Evolutionary conservation across 64 coral and sea anemone species (phyloP), one percentile per base, ranked within the genome.

Genomic region (Dendronephthya gigantea): DNA sequence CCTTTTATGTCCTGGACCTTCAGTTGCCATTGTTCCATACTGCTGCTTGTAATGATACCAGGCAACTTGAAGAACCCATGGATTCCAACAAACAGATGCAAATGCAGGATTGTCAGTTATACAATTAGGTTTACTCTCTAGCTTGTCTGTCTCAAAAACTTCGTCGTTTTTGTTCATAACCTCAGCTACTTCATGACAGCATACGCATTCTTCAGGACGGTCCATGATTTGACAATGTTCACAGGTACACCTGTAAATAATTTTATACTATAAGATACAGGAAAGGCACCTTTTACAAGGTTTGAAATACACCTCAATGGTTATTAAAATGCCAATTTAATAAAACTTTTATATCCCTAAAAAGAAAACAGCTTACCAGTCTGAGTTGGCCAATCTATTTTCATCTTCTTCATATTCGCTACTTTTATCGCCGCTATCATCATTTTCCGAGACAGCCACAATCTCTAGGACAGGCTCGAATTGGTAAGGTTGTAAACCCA

Each of bases 11-110:
- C 34, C 69, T 33, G 69, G 69, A 27, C 69, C 69, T 34, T 75
- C 69, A 75, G 69, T 31, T 75, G 69, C 69, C 30, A 13, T 75
- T 75, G 28, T 15, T 3, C 69, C 69, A 75, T 75, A 29, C 28
- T 75, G 69, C 3, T 75, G 69, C 25, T 38, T 75, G 17, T 75
- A 75, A 32, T 34, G 69, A 75, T 35, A 75, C 69, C 69, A 75
- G n/a, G 30, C 69, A 13, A 75, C n/a, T 75, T 75, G 69, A 75
- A 75, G 69, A 4, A 29, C 69, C 69, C n/a, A 75, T n/a, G n/a
- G n/a, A n/a, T n/a, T n/a, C n/a, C n/a, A n/a, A n/a, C n/a, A n/a
- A n/a, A n/a, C n/a, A n/a, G n/a, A n/a, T n/a, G n/a, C n/a, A n/a
- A n/a, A n/a, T n/a, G n/a, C n/a, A n/a, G n/a, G n/a, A n/a, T 2